phyloP scores from a whole-genome alignment of 2,888 invertebrate species.

The Empis livida region DNA sequence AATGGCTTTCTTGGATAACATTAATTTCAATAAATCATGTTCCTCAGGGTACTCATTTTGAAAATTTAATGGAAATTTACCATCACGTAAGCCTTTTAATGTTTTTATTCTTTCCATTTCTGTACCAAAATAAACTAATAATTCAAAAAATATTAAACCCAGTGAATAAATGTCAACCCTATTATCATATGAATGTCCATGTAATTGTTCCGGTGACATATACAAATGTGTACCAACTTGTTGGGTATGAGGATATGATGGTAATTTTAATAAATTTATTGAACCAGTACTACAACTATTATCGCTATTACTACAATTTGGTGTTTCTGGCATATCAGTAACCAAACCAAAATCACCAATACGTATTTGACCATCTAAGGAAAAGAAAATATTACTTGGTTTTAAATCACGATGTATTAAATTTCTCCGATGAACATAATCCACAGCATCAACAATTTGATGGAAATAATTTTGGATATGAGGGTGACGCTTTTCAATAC shows the following conservation, averaged over 20 bases:
- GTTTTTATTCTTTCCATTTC: constrained; percentile 75
- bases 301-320: constrained; percentile 15
- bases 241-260: constrained; percentile 42
- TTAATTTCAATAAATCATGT: constrained; percentile 54
- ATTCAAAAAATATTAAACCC: constrained; percentile 86
- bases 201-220: constrained; percentile 94
- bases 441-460: constrained; percentile 89
- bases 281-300: background rate
- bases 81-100: constrained; percentile 50
- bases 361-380: constrained; percentile 78
- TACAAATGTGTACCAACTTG: constrained; percentile 81
- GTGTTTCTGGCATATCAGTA: constrained; percentile 62
- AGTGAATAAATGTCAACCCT: constrained; percentile 94
- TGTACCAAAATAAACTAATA: constrained; percentile 79
- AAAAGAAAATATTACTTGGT: constrained; percentile 90
- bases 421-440: constrained; percentile 85
- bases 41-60: constrained; percentile 49
- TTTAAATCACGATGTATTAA: constrained; percentile 95
- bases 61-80: constrained; percentile 59
- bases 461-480: constrained; percentile 58
- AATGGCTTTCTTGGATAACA: constrained; percentile 62
- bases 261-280: background rate
- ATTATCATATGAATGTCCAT: constrained; percentile 62
- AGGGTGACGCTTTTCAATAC: constrained; percentile 35
- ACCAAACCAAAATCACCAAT: constrained; percentile 98